phyloP scores from a whole-genome alignment of 2,113 vertebrate genomes.

The Oncorhynchus gorbuscha region DNA sequence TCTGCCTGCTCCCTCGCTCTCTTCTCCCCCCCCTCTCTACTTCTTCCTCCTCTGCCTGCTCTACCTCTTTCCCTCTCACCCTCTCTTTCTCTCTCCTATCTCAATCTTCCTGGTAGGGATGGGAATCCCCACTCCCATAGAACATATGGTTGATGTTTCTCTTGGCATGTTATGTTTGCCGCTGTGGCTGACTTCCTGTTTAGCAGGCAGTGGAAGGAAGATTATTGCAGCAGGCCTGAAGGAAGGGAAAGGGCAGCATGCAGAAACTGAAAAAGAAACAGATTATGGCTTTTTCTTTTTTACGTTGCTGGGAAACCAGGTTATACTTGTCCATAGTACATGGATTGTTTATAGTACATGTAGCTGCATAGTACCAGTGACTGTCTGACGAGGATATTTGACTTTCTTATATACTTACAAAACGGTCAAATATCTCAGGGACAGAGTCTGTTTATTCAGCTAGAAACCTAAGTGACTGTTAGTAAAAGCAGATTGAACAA shows the following conservation, averaged over 20 bases:
- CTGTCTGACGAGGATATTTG: too few species aligned
- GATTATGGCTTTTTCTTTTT: not conserved
- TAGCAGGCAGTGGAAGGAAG: conserved; percentile 18
- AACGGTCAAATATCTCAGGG: too few species aligned
- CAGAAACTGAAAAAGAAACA: conserved; percentile 2
- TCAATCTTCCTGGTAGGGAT: not conserved
- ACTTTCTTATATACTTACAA: too few species aligned
- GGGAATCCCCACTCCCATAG: not conserved
- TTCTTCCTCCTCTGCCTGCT: not conserved
- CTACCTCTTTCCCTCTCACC: not conserved
- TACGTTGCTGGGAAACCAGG: not conserved
- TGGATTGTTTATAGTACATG: too few species aligned
- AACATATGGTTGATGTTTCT: conserved; percentile 39
- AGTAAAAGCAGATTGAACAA: too few species aligned
- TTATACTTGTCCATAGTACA: too few species aligned
- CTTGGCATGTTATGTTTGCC: conserved; percentile 15
- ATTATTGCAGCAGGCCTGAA: conserved; percentile 14
- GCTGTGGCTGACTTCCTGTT: conserved; percentile 46
- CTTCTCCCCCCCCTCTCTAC: not conserved
- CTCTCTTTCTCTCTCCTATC: not conserved
- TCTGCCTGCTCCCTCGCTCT: conserved; percentile 5
- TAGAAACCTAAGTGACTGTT: too few species aligned
- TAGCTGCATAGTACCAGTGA: too few species aligned
- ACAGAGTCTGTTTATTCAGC: too few species aligned
- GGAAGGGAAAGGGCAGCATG: conserved; percentile 2